Evolutionary conservation across 2,888 invertebrate species (phyloP).

Genomic region (Drosophila borborema): DNA sequence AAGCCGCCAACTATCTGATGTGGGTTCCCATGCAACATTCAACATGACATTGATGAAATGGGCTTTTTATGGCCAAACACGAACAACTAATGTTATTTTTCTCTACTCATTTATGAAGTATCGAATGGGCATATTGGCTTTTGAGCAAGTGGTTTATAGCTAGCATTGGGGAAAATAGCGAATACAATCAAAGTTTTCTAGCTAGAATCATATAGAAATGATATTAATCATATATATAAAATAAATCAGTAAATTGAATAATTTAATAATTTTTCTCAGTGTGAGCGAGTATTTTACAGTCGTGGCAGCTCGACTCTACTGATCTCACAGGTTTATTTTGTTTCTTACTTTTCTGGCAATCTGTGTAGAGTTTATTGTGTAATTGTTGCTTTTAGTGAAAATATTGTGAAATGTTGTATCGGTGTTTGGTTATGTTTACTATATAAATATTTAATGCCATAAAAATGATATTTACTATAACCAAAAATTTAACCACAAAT

Average conservation of each 20-base stretch:
- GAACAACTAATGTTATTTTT: conserved; percentile 44
- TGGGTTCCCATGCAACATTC: conserved; percentile 44
- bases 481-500: not conserved
- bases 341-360: conserved; percentile 2
- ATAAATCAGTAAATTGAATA: not conserved
- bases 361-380: conserved; percentile 45
- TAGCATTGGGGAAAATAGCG: not conserved
- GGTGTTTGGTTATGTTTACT: not conserved
- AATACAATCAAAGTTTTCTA: not conserved
- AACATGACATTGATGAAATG: conserved; percentile 75
- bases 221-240: too few relatives aligned
- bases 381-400: conserved; percentile 43
- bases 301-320: not conserved
- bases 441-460: not conserved
- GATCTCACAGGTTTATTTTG: conserved; percentile 25
- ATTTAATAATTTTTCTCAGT: not conserved
- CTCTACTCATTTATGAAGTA: not conserved
- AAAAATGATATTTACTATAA: not conserved
- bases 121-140: not conserved
- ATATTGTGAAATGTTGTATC: conserved; percentile 6
- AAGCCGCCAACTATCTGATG: conserved; percentile 31
- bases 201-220: not conserved
- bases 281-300: not conserved
- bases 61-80: conserved; percentile 58
- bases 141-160: not conserved